Conservation (phyloP, 2,113 vertebrate genomes). For the Smithornis capensis region DNA sequence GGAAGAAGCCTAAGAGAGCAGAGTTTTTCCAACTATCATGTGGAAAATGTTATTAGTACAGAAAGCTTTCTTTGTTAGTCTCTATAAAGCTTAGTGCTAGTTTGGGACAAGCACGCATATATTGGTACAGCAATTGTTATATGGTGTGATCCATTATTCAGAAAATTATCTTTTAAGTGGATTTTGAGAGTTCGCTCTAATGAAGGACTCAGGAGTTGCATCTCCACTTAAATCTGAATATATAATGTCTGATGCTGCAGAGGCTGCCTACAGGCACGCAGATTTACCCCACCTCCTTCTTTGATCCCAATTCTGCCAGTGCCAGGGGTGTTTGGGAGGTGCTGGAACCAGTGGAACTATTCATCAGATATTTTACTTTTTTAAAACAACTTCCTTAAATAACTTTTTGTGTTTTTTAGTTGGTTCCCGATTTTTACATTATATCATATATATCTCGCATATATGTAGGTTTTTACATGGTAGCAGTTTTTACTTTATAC, state of each 20-base stretch:
- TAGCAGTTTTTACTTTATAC: neutral
- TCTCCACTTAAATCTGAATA: neutral
- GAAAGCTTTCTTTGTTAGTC: neutral
- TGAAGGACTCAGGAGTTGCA: rapidly evolving
- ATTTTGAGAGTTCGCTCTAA: neutral
- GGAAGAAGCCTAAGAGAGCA: too few species aligned
- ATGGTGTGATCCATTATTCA: rapidly evolving
- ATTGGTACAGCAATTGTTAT: rapidly evolving
- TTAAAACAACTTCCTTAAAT: neutral
- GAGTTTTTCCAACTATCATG: neutral
- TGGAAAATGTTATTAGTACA: neutral
- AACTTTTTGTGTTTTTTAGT: neutral
- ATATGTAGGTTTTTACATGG: rapidly evolving
- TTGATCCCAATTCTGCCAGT: neutral
- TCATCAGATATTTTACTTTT: neutral
- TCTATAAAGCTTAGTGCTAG: neutral
- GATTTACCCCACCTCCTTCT: neutral
- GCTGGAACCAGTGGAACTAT: neutral
- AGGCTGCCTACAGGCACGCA: neutral
- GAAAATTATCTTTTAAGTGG: neutral
- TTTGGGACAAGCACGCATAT: neutral
- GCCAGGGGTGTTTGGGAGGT: neutral
- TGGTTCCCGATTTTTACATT: neutral
- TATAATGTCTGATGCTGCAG: neutral
- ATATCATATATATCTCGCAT: neutral